Percentiles rank a stretch among this genome's conserved stretches.
These are phyloP conservation scores for Pseudomyrmex pallidus DNA, from an alignment of 1,140 invertebrate genomes.

Conservation along the genomic window DNA sequence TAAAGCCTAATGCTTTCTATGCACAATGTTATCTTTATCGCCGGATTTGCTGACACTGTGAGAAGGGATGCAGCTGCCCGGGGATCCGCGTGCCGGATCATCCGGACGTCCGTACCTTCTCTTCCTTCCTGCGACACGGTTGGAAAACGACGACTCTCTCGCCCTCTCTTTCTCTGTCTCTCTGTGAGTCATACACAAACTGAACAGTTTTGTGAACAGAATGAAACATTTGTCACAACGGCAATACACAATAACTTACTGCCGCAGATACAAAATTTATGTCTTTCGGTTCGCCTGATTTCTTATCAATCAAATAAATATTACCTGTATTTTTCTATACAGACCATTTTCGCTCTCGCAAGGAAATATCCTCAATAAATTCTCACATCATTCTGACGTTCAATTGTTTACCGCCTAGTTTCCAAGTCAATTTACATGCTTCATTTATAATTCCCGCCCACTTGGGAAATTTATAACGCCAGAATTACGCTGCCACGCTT, in stretches of 20 bases:
- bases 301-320: conserved; percentile 37
- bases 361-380: conserved; percentile 22
- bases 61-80: conserved; percentile 33
- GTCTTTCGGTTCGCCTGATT: neutral
- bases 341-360: neutral
- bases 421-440: conserved; percentile 17
- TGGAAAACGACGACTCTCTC: neutral
- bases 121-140: neutral
- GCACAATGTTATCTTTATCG: conserved; percentile 59
- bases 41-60: conserved; percentile 57
- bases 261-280: neutral
- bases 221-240: neutral
- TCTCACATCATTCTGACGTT: neutral
- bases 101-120: neutral
- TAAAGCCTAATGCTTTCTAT: conserved; percentile 59
- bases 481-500: neutral
- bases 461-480: neutral
- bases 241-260: neutral
- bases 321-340: neutral
- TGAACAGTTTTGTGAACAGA: neutral
- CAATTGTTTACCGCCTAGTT: conserved; percentile 38
- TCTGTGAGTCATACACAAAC: neutral
- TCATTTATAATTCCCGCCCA: neutral
- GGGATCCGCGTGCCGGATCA: conserved; percentile 6
- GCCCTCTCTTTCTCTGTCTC: conserved; percentile 1